phyloP scores from a whole-genome alignment of 2,888 invertebrate genomes.

The Acanthosepion lycidas region DNA sequence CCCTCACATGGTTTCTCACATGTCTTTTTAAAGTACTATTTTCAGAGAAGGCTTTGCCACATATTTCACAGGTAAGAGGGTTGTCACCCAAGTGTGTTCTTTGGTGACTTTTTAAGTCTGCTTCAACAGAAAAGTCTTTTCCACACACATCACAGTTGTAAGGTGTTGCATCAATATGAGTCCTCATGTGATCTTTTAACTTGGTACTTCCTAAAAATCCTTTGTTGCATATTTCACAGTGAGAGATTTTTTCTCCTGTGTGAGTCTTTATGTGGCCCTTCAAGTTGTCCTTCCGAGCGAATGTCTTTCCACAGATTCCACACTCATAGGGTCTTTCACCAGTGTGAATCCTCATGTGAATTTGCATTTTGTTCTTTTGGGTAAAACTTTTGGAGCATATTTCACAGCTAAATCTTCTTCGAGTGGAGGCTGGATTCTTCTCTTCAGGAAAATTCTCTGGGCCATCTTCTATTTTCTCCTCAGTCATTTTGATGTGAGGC shows the following conservation, averaged over 20 bases:
- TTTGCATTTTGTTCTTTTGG: not conserved
- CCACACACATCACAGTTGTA: conserved; percentile 50
- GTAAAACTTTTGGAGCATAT: not conserved
- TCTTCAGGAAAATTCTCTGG: not conserved
- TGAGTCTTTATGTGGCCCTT: conserved; percentile 55
- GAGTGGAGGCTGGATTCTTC: not conserved
- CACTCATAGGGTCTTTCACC: conserved; percentile 55
- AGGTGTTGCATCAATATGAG: conserved; percentile 48
- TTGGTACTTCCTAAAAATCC: not conserved
- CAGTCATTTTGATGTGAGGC: not conserved
- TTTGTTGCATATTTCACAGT: conserved; percentile 50
- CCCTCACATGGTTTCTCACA: conserved; percentile 60
- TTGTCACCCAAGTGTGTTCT: conserved; percentile 75
- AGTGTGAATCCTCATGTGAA: conserved; percentile 51
- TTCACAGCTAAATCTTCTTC: not conserved
- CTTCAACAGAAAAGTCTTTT: conserved; percentile 48
- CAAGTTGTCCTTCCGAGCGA: conserved; percentile 54
- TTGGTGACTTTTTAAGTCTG: conserved; percentile 62
- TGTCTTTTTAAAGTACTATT: conserved; percentile 50
- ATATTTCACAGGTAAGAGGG: conserved; percentile 71
- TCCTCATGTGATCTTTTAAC: not conserved
- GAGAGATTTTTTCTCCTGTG: conserved; percentile 51
- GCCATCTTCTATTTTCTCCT: not conserved
- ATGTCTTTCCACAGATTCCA: conserved; percentile 53
- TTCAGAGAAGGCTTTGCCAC: conserved; percentile 72